Conservation (phyloP, 2,113 vertebrate species). For the Nothobranchius kuhntae region DNA sequence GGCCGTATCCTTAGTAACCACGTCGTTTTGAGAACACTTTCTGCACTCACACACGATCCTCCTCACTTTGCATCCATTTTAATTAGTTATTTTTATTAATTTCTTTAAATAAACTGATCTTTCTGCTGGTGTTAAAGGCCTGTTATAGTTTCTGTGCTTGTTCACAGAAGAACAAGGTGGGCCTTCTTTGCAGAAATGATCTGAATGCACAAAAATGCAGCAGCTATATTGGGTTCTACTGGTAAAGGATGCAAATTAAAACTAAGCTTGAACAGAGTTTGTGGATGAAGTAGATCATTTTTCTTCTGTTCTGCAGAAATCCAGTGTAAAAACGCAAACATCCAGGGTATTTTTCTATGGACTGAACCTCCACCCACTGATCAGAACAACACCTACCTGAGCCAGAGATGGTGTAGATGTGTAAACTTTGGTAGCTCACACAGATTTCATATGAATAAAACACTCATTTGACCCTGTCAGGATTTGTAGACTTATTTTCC, state of each 20-base stretch:
- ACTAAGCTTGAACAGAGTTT: conserved; percentile 19
- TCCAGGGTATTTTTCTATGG: conserved; percentile 27
- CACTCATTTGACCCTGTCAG: conserved; percentile 58
- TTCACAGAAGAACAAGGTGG: not conserved
- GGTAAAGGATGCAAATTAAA: conserved; percentile 43
- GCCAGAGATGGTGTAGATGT: conserved; percentile 43
- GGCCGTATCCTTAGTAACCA: not conserved
- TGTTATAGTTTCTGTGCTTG: not conserved
- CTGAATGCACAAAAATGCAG: not conserved
- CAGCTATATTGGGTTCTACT: conserved; percentile 14
- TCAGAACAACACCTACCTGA: conserved; percentile 41
- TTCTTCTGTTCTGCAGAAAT: conserved; percentile 43
- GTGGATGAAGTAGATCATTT: conserved; percentile 18
- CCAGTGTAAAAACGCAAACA: conserved; percentile 32
- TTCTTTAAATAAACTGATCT: not conserved
- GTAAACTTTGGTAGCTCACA: conserved; percentile 59
- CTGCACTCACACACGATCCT: not conserved
- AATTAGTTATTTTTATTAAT: not conserved
- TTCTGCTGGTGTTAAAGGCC: not conserved
- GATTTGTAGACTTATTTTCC: conserved; percentile 55
- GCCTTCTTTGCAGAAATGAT: not conserved
- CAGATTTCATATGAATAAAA: conserved; percentile 64
- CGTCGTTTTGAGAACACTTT: not conserved
- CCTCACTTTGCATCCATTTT: too few relatives aligned
- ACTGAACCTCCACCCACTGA: conserved; percentile 45